phyloP scores from a whole-genome alignment of 1,140 invertebrate species.

The Acromyrmex charruanus region DNA sequence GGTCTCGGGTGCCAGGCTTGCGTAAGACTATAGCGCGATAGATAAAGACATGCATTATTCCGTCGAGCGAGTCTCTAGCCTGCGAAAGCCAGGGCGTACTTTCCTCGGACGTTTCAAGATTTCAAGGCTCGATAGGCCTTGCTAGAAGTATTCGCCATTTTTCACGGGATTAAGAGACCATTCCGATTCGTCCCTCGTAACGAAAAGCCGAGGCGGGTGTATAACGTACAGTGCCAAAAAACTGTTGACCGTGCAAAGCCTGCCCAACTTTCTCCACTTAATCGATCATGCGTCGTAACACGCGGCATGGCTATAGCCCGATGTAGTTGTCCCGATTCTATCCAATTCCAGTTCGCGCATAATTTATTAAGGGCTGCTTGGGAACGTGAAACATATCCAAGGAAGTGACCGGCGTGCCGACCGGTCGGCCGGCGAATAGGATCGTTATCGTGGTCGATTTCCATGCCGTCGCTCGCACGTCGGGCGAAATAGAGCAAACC shows the following conservation, averaged over 20 bases:
- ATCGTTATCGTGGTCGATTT: slow-evolving; percentile 56
- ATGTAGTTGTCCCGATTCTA: slow-evolving; percentile 60
- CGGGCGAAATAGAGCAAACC: slow-evolving; percentile 42
- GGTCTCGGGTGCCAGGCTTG: slow-evolving; percentile 26
- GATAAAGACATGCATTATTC: slow-evolving; percentile 60
- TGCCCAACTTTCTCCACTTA: slow-evolving; percentile 55
- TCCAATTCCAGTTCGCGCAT: slow-evolving; percentile 50
- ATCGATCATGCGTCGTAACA: slow-evolving; percentile 61
- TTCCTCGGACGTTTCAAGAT: slow-evolving; percentile 3
- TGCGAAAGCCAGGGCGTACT: slow-evolving; percentile 18
- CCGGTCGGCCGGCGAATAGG: slow-evolving; percentile 27
- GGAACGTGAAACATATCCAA: slow-evolving; percentile 46
- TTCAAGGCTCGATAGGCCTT: background rate
- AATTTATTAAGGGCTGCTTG: slow-evolving; percentile 60
- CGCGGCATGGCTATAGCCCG: slow-evolving; percentile 51
- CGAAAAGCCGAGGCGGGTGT: background rate
- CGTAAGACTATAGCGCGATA: slow-evolving; percentile 43
- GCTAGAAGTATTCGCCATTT: background rate
- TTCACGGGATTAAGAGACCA: slow-evolving; percentile 8
- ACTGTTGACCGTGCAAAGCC: background rate
- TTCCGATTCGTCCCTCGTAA: background rate
- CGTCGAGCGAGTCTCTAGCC: slow-evolving; percentile 10
- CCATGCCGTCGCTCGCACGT: slow-evolving; percentile 9
- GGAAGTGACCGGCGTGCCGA: slow-evolving; percentile 21
- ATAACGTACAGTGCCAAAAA: background rate